Base-by-base conservation (phyloP, 2,113 vertebrate species). In the Heterotis niloticus region DNA sequence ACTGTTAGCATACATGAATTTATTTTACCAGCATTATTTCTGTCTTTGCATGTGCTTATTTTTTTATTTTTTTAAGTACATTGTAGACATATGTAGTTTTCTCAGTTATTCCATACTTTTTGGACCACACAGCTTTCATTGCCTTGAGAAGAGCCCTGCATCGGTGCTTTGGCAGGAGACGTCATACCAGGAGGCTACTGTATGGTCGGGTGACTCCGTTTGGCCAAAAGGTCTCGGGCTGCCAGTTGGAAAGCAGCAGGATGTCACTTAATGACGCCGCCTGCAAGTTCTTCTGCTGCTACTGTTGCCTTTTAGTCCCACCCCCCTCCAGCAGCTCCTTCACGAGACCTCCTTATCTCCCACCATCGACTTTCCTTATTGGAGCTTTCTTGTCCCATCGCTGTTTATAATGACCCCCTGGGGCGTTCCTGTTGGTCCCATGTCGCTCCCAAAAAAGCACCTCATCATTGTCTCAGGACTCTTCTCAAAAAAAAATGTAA, bases 381-480 rank as follows among this genome's bases (percentile, higher is more conserved):
- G 56, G 54, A 5, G 56, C 51, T 7, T 52, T 16, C 54, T 74
- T n/a, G n/a, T 57, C 52, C n/a, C 23, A 51, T 74, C 54, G 20
- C 24, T 57, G 51, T 59, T 57, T 74, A 74, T 74, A 74, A 56
- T 24, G 13, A 74, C 23, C 54, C 51, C 71, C 34, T 16, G 51
- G 51, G 71, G 14, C 26, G 12, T 9, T 26, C 51, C 51, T 74
- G 5, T n/a, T 71, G 68, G 44, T 44, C 10, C 1, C 1, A 9
- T 17, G 1, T 12, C 16, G 9, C 73, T 75, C 26, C 74, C 59
- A 9, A 75, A 75, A 23, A 64, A 75, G 59, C 59, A 75, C 57
- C 74, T 64, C 24, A 75, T 60, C 74, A 4, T 62, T 20, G 24
- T 62, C 74, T 34, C 74, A 75, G 74, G 71, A 74, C 71, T 1